Evolutionary conservation across 2,113 vertebrate species (phyloP), one percentile per base, ranked within the genome.

Genomic region (Orientallactaga bullata): DNA sequence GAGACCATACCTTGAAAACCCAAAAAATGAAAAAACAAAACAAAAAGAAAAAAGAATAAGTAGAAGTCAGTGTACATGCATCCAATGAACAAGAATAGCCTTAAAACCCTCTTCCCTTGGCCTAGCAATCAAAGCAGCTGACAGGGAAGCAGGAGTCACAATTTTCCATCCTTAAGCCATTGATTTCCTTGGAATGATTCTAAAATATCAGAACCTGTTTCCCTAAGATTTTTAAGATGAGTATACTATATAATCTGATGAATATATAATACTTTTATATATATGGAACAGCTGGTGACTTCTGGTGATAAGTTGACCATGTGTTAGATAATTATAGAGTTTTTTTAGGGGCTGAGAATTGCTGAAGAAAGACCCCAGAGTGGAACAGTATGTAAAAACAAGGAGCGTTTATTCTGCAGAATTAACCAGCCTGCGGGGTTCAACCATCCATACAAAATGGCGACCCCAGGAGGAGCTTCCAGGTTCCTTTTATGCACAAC

Each of bases 271-370:
- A 86, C 37, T 61, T 84, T 63, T 93, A 47, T 72, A 84, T 39
- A 78, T 89, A 68, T 10, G 60, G 32, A 85, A 65, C 7, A 82
- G 35, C 42, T 95, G 26, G 35, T 71, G 26, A 71, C 81, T 93
- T 94, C 32, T 89, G 68, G 24, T 73, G 65, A 58, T 84, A 51
- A 91, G 23, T n/a, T 91, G 35, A 87, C 69, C 55, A 63, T 13
- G 0, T 20, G 7, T 91, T 87, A 92, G 93, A 80, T 85, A 91
- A 90, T 81, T 88, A 80, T 73, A 65, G 39, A 51, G 11, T n/a
- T n/a, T n/a, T n/a, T n/a, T n/a, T n/a, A n/a, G n/a, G n/a, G n/a
- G n/a, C n/a, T n/a, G n/a, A n/a, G n/a, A n/a, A n/a, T n/a, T n/a
- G n/a, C n/a, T n/a, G n/a, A n/a, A n/a, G n/a, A n/a, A n/a, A n/a